A percentile compares a stretch with the other conserved stretches of the same genome.
These are phyloP conservation scores for Pollenia amentaria DNA, from an alignment of 2,888 invertebrate genomes.

Conservation along the genomic window DNA sequence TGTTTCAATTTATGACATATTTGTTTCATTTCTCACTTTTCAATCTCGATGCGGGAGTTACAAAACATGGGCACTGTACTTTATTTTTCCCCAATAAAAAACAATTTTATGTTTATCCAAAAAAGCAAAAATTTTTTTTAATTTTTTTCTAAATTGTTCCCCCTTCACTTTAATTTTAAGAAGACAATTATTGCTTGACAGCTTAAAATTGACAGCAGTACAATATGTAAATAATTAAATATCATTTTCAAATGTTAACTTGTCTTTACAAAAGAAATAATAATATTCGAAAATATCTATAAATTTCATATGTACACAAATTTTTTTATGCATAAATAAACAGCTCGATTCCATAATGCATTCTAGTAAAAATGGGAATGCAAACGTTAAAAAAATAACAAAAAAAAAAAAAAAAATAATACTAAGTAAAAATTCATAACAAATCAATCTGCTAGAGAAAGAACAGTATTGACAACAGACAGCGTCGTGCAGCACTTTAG, in stretches of 20 bases:
- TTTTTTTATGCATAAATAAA: slow-evolving; percentile 24
- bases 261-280: background rate
- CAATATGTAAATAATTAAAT: background rate
- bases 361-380: slow-evolving; percentile 19
- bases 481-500: slow-evolving; percentile 30
- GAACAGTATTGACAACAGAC: background rate
- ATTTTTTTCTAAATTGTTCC: background rate
- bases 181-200: slow-evolving; percentile 26
- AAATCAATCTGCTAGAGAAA: slow-evolving; percentile 30
- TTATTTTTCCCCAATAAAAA: background rate
- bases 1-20: too few species aligned
- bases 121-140: background rate
- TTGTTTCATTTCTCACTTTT: background rate
- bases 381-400: background rate
- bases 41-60: too few species aligned
- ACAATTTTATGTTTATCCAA: too few species aligned
- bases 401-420: background rate
- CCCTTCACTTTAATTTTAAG: slow-evolving; percentile 4
- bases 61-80: too few species aligned
- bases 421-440: too few species aligned
- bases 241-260: background rate
- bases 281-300: background rate
- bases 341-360: background rate
- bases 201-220: slow-evolving; percentile 16
- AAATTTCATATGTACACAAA: background rate